These are phyloP conservation scores for Ianthella basta DNA, from an alignment of 37 sponge, comb jelly and placozoan genomes.

Conservation along the genomic window DNA sequence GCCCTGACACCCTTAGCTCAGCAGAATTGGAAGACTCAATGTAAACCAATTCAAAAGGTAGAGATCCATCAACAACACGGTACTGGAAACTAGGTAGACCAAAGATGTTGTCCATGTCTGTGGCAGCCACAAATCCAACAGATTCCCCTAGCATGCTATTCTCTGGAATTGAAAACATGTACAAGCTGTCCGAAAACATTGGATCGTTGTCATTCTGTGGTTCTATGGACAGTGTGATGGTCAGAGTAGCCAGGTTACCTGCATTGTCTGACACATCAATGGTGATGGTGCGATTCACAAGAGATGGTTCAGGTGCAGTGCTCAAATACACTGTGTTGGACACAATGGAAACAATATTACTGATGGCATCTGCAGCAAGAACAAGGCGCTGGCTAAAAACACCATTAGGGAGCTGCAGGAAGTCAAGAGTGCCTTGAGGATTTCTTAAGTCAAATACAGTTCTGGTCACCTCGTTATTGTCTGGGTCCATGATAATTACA, in stretches of 20 bases:
- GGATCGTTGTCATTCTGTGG: constrained; percentile 73
- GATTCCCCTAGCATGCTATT: constrained; percentile 10
- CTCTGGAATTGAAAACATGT: constrained; percentile 51
- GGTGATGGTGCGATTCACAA: constrained; percentile 31
- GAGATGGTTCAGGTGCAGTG: constrained; percentile 45
- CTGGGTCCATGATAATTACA: constrained; percentile 54
- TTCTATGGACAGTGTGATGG: constrained; percentile 3
- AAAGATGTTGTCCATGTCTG: constrained; percentile 50
- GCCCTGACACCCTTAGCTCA: neutral
- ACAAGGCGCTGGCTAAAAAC: neutral
- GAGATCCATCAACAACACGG: neutral
- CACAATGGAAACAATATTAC: constrained; percentile 25
- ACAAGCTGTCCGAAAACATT: constrained; percentile 34
- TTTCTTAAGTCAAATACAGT: constrained; percentile 27
- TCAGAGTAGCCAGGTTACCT: constrained; percentile 6
- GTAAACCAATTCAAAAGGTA: neutral
- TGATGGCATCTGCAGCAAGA: too few relatives aligned
- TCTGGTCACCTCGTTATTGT: constrained; percentile 37
- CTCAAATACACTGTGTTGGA: constrained; percentile 47
- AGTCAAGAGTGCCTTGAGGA: neutral
- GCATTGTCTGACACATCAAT: constrained; percentile 57
- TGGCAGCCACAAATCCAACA: constrained; percentile 37
- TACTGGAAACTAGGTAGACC: neutral
- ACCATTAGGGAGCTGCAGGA: neutral
- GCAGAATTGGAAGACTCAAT: neutral